Evolutionary conservation across 2,888 invertebrate genomes (phyloP).

Genomic region (Dermolepida albohirtum): DNA sequence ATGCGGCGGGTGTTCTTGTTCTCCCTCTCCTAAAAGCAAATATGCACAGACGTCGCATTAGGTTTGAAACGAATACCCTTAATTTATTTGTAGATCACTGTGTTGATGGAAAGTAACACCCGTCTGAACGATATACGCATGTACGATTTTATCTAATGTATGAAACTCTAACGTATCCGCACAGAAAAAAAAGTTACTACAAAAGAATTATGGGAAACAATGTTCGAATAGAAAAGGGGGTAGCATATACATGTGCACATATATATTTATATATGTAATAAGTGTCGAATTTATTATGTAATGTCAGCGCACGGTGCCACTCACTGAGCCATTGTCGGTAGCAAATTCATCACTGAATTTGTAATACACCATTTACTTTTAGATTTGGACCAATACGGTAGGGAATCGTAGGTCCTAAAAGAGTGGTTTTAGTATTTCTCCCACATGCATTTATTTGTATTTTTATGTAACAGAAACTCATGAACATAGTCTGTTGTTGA

Average conservation of each 20-base stretch:
- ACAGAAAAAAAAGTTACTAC: neutral
- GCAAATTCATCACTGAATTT: constrained; percentile 61
- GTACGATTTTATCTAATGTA: neutral
- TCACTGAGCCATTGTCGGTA: constrained; percentile 56
- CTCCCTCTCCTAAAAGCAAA: constrained; percentile 47
- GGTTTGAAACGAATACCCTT: constrained; percentile 50
- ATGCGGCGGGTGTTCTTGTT: constrained; percentile 41
- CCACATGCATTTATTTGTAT: too few species aligned
- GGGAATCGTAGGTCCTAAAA: too few species aligned
- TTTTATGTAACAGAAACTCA: too few species aligned
- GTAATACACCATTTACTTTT: constrained; percentile 60
- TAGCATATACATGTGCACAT: constrained; percentile 6
- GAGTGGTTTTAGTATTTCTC: too few species aligned
- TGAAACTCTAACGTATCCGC: neutral
- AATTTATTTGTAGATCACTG: constrained; percentile 51
- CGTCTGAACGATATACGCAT: neutral
- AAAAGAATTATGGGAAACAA: constrained; percentile 46
- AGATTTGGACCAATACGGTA: constrained; percentile 2
- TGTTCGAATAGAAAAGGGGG: constrained; percentile 55
- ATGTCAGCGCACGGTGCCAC: constrained; percentile 58
- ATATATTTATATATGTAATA: constrained; percentile 52
- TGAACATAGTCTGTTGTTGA: too few species aligned
- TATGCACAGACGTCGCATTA: constrained; percentile 50
- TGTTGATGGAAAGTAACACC: constrained; percentile 44
- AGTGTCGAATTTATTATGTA: constrained; percentile 59